phyloP scores from a whole-genome alignment of 2,888 invertebrate species.

The Prenolepis imparis region DNA sequence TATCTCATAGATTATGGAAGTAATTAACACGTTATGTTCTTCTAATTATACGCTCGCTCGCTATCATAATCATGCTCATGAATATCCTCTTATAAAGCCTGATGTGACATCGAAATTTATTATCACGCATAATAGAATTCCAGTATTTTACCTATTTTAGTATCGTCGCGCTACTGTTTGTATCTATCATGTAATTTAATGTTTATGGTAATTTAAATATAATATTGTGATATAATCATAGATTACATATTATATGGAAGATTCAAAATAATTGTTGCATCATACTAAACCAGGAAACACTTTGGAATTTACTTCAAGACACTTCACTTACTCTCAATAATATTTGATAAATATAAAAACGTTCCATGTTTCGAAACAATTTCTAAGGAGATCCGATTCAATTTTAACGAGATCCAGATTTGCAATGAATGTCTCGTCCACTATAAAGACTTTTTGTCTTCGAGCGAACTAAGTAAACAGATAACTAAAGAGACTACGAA shows the following conservation, averaged over 20 bases:
- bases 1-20: conserved; percentile 71
- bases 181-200: not conserved
- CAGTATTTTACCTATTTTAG: conserved; percentile 41
- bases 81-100: conserved; percentile 72
- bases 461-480: conserved; percentile 41
- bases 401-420: not conserved
- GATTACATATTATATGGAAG: not conserved
- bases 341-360: conserved; percentile 4
- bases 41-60: conserved; percentile 67
- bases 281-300: not conserved
- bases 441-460: conserved; percentile 22
- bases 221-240: not conserved
- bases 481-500: conserved; percentile 50
- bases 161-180: conserved; percentile 1
- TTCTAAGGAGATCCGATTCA: not conserved
- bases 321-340: not conserved
- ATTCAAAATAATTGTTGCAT: not conserved
- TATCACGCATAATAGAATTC: conserved; percentile 58
- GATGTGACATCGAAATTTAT: conserved; percentile 69
- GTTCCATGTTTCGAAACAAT: not conserved
- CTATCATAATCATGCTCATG: conserved; percentile 73
- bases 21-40: conserved; percentile 72
- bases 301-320: not conserved
- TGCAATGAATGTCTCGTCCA: conserved; percentile 10
- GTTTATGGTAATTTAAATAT: not conserved